Conservation (phyloP, 2,888 invertebrate genomes). For the Leptothorax acervorum region DNA sequence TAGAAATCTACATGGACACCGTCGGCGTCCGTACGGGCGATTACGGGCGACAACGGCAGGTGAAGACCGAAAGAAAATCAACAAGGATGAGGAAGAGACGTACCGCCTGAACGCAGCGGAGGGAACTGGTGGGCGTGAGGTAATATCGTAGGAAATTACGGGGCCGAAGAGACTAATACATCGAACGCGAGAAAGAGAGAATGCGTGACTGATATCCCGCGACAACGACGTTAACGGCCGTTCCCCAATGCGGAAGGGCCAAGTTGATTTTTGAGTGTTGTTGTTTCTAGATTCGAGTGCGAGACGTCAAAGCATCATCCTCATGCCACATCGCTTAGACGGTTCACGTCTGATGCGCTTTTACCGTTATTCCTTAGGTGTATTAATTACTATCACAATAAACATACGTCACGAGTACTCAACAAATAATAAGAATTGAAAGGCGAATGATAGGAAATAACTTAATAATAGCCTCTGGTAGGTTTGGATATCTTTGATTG, state of each 20-base stretch:
- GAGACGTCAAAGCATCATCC: slow-evolving; percentile 3
- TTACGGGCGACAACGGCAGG: slow-evolving; percentile 40
- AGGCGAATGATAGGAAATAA: background rate
- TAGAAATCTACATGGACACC: slow-evolving; percentile 55
- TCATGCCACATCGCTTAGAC: background rate
- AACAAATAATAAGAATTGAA: background rate
- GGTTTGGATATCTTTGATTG: background rate
- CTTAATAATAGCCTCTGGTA: background rate
- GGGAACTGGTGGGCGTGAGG: slow-evolving; percentile 49
- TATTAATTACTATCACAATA: slow-evolving; percentile 25
- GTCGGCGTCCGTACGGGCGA: slow-evolving; percentile 50
- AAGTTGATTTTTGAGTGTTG: slow-evolving; percentile 32
- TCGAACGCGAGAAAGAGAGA: slow-evolving; percentile 11
- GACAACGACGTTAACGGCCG: slow-evolving; percentile 37
- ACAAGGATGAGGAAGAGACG: slow-evolving; percentile 25
- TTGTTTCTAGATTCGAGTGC: slow-evolving; percentile 26
- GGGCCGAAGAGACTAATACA: slow-evolving; percentile 34
- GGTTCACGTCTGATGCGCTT: background rate
- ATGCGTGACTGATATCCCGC: slow-evolving; percentile 40
- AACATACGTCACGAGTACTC: background rate
- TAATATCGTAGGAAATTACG: slow-evolving; percentile 51
- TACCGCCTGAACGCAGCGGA: slow-evolving; percentile 13
- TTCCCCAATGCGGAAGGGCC: slow-evolving; percentile 2
- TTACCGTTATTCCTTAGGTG: slow-evolving; percentile 11
- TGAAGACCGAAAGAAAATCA: slow-evolving; percentile 47